Evolutionary conservation across 2,113 vertebrate species (phyloP), one percentile per base, ranked within the genome.

Genomic region (Hippocampus mohnikei): DNA sequence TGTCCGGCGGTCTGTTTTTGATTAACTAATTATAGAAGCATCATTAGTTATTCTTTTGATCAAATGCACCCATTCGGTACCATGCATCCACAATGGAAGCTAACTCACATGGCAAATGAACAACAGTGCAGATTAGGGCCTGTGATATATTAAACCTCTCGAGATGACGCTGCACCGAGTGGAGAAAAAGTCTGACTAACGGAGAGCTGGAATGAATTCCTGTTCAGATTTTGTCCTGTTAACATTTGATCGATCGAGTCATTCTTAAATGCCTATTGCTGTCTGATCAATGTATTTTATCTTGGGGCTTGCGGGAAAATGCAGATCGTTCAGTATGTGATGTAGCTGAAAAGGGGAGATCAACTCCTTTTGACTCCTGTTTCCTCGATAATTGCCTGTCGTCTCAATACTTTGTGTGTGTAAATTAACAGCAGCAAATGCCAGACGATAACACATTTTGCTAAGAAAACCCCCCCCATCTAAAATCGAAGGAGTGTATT

Each of bases 1-100:
- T n/a, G n/a, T 21, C 23, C 8, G 11, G 23, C 53, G 11, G 44
- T 18, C 62, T 65, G 61, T 77, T 73, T 82, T 44, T 80, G 67
- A 64, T 10, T 18, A 69, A 64, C 52, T 82, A 78, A 76, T 81
- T 76, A 82, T 71, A 76, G 52, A 85, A 77, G 64, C 72, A 44
- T 64, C 73, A 78, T 83, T 84, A 71, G 78, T 85, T 79, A 84
- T 81, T 81, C 70, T 80, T 77, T 0, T 21, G 23, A 65, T 65
- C 71, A 52, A 64, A 15, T 23, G 23, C 21, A 69, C 48, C 27
- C 0, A 27, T 60, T 70, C 8, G 65, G 10, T 64, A 66, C 40
- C 25, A 66, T 58, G 53, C 61, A 42, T 66, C 72, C 29, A 70
- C 25, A 29, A 2, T 46, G 15, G 25, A 66, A 29, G 62, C 10